Evolutionary conservation across 1,140 invertebrate species (phyloP).

Genomic region (Zaprionus gabonicus): DNA sequence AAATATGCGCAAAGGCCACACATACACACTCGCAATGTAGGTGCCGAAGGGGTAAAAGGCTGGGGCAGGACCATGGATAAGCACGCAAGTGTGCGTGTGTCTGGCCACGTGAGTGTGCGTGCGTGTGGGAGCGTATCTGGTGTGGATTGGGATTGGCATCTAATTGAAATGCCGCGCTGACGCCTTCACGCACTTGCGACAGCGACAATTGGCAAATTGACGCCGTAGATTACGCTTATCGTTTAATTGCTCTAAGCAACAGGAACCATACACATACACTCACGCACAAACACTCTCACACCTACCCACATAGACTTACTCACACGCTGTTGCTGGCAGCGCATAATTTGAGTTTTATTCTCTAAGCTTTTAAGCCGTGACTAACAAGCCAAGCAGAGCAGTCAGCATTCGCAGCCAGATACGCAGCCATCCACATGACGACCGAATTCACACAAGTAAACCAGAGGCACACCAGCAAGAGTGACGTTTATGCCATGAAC

Average conservation of each 20-base stretch:
- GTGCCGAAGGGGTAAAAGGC: not conserved
- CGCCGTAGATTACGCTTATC: constrained; percentile 76
- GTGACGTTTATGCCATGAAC: constrained; percentile 1
- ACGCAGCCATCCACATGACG: not conserved
- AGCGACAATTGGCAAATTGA: constrained; percentile 70
- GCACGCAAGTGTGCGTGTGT: constrained; percentile 13
- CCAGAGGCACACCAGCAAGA: not conserved
- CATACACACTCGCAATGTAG: not conserved
- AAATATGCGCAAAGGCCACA: constrained; percentile 68
- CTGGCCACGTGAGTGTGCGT: not conserved
- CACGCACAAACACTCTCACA: not conserved
- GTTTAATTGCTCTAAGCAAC: constrained; percentile 78
- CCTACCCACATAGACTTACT: not conserved
- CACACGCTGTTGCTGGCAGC: constrained; percentile 21
- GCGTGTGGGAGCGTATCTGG: not conserved
- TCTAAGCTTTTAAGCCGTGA: constrained; percentile 78
- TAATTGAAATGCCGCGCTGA: constrained; percentile 73
- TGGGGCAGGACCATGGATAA: not conserved
- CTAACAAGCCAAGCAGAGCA: constrained; percentile 48
- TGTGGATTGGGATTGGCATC: constrained; percentile 44
- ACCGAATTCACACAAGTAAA: constrained; percentile 1
- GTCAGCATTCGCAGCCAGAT: constrained; percentile 5
- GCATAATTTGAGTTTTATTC: constrained; percentile 80
- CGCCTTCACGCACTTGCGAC: constrained; percentile 74
- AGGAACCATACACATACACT: constrained; percentile 42